Evolutionary conservation across 2,888 invertebrate species (phyloP).

Genomic region (Eilema caniola): DNA sequence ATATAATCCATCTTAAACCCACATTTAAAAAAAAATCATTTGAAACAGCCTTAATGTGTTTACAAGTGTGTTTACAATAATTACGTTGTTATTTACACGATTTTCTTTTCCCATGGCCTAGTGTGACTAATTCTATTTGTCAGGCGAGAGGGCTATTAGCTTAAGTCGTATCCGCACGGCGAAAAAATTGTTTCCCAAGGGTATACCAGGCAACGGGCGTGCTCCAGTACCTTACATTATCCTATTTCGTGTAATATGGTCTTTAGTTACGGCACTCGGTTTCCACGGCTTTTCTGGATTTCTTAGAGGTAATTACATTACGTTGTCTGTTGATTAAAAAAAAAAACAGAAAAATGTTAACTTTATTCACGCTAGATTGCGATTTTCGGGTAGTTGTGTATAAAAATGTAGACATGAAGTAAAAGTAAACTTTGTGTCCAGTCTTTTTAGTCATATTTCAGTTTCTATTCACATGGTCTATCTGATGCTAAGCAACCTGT

Average conservation of each 20-base stretch:
- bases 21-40: background rate
- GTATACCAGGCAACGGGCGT: conserved; percentile 38
- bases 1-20: background rate
- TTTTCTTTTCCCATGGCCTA: conserved; percentile 19
- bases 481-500: too few species aligned
- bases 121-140: conserved; percentile 47
- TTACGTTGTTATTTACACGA: conserved; percentile 8
- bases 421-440: too few species aligned
- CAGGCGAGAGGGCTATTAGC: conserved; percentile 42
- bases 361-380: background rate
- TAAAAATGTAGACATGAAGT: background rate
- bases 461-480: too few species aligned
- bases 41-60: background rate
- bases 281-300: conserved; percentile 33
- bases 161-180: conserved; percentile 27
- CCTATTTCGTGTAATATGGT: conserved; percentile 31
- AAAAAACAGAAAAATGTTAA: background rate
- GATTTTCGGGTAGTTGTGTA: background rate
- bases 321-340: background rate
- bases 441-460: too few species aligned
- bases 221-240: conserved; percentile 32
- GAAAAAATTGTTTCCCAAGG: conserved; percentile 42
- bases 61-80: background rate
- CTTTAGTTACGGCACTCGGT: conserved; percentile 32
- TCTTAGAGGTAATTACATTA: conserved; percentile 14